These are phyloP conservation scores for Brachionus sp. DNA, from an alignment of 1,140 invertebrate species.

Conservation along the genomic window DNA sequence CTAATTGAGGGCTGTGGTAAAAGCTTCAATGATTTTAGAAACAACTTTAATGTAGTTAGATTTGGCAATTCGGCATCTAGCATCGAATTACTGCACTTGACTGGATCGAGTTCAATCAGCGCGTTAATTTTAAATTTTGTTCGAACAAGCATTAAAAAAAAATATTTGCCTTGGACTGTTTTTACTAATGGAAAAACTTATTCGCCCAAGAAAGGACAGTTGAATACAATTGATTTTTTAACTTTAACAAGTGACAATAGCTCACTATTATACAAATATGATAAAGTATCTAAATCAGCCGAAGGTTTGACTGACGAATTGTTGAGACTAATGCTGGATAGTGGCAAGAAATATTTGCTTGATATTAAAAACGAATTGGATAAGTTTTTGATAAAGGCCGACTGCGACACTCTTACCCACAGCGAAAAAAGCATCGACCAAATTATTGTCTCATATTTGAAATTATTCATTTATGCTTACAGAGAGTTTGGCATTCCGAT, in stretches of 20 bases:
- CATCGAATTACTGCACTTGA: conserved; percentile 7
- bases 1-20: conserved; percentile 23
- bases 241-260: conserved; percentile 6
- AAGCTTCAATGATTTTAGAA: conserved; percentile 17
- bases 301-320: conserved; percentile 22
- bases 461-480: conserved; percentile 24
- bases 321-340: neutral
- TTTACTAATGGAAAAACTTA: conserved; percentile 23
- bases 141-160: neutral
- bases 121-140: conserved; percentile 20
- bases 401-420: neutral
- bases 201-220: conserved; percentile 17
- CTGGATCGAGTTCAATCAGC: conserved; percentile 25
- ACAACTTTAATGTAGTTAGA: conserved; percentile 30
- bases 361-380: conserved; percentile 1
- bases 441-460: neutral
- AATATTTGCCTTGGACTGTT: conserved; percentile 34
- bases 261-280: neutral
- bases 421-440: conserved; percentile 11
- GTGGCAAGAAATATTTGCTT: neutral
- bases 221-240: conserved; percentile 9
- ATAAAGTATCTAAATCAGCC: neutral
- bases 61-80: conserved; percentile 1
- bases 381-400: neutral
- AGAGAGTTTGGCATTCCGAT: conserved; percentile 15